phyloP scores from a whole-genome alignment of 2,113 vertebrate species.

The Redunca redunca region DNA sequence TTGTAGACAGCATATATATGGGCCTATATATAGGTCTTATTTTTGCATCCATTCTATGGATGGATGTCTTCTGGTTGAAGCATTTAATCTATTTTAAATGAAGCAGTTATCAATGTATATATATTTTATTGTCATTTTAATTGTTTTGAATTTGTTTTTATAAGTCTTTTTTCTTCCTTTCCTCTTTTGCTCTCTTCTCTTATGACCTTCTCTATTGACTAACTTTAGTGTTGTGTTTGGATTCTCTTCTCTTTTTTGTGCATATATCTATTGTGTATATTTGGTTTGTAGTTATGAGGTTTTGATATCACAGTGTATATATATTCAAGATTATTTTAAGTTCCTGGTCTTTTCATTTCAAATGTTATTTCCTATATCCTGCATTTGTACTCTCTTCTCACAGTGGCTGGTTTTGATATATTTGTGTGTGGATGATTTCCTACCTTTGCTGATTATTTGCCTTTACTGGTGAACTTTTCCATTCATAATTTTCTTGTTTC shows the following conservation, averaged over 20 bases:
- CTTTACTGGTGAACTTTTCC: neutral
- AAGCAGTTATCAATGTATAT: neutral
- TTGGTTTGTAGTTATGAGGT: neutral
- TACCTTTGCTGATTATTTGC: neutral
- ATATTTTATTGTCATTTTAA: neutral
- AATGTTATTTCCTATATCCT: neutral
- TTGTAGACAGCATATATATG: neutral
- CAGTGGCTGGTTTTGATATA: neutral
- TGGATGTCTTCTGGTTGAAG: neutral
- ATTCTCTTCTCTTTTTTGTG: neutral
- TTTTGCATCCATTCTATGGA: neutral
- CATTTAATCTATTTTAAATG: neutral
- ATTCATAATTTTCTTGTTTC: neutral
- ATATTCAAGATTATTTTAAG: neutral
- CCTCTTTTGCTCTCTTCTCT: neutral
- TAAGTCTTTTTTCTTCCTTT: neutral
- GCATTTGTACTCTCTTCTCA: neutral
- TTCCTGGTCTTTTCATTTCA: neutral
- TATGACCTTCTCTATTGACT: neutral
- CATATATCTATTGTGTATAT: neutral
- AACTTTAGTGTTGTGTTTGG: neutral
- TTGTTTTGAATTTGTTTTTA: neutral
- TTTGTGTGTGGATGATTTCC: neutral
- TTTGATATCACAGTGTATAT: neutral
- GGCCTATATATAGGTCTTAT: neutral